Base-by-base conservation (phyloP, 2,797 vertebrate genomes). In the Acomys russatus region DNA sequence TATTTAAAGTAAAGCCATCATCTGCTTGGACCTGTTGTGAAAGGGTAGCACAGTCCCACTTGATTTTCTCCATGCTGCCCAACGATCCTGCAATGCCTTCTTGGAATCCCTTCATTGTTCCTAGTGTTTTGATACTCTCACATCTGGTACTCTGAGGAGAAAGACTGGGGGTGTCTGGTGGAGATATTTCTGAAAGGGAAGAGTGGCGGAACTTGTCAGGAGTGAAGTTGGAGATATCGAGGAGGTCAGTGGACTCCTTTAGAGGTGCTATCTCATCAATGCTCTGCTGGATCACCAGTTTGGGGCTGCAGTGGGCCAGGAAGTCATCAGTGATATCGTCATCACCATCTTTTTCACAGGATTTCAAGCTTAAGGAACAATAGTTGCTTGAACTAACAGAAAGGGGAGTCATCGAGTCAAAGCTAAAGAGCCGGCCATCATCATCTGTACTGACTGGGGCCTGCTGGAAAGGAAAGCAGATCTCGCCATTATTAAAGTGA, bases 161-260 rank as follows among this genome's bases (percentile, higher is more conserved):
- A 97, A 99, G 99, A 98, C 99, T 99, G 63, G 99, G 99, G 88
- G 99, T 99, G 98, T 99, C 99, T 0, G 99, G 99, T 96, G 99
- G 99, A 90, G 99, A 99, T 97, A 99, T 99, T 98, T 99, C 99
- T 17, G 99, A 99, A 98, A 99, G 98, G 64, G 99, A 99, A 8
- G 99, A 99, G 98, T 99, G 99, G 98, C 99, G 99, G 98, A 99
- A 99, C 98, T 99, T 99, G 98, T 99, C 99, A 68, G 99, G 99
- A 90, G 99, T 99, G 98, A 99, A 99, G 99, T 99, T 99, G 93
- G 99, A 99, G 98, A 99, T 99, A 98, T 99, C 99, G 98, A 99
- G 99, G 98, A 99, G 99, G 98, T 99, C 99, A 82, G 99, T 99
- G 96, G 99, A 99, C 98, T 99, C 99, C 98, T 99, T 99, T 97